Conservation (phyloP, 2,888 invertebrate genomes). For the Cyclophora punctaria region DNA sequence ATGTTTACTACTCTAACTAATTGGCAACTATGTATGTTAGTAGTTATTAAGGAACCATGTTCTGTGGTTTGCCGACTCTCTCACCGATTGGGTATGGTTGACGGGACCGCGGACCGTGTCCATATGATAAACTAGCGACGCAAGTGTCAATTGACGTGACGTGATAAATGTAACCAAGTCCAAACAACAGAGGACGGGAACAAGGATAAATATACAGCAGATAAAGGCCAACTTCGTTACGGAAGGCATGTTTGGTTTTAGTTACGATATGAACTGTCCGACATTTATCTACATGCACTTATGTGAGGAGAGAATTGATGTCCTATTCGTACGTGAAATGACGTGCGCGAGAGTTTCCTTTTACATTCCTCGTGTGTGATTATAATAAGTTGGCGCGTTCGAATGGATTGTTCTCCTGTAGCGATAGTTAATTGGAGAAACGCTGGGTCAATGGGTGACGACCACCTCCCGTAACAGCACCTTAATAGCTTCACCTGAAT, state of each 20-base stretch:
- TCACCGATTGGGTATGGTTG: not conserved
- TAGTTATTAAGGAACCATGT: too few species aligned
- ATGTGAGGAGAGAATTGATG: too few species aligned
- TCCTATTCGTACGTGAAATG: too few species aligned
- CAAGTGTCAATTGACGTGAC: conserved; percentile 7
- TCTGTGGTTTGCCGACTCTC: too few species aligned
- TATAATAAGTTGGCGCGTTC: conserved; percentile 8
- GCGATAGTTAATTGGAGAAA: conserved; percentile 48
- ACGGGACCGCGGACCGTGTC: conserved; percentile 3
- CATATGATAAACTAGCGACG: conserved; percentile 14
- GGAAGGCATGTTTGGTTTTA: conserved; percentile 1
- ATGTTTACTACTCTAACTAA: too few species aligned
- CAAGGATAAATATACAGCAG: conserved; percentile 4
- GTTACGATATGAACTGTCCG: too few species aligned
- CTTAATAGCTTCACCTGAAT: conserved; percentile 51
- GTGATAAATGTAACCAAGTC: conserved; percentile 3
- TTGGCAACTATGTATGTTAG: too few species aligned
- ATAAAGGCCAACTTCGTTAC: conserved; percentile 2
- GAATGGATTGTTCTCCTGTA: conserved; percentile 38
- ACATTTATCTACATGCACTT: too few species aligned
- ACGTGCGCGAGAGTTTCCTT: too few species aligned
- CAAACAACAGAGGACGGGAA: not conserved
- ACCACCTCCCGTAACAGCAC: conserved; percentile 37
- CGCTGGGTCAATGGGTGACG: conserved; percentile 54
- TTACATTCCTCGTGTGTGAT: too few species aligned